Percentiles rank a stretch among this genome's conserved stretches.
Conservation (phyloP, 2,797 vertebrate species). For the Margarornis squamiger region DNA sequence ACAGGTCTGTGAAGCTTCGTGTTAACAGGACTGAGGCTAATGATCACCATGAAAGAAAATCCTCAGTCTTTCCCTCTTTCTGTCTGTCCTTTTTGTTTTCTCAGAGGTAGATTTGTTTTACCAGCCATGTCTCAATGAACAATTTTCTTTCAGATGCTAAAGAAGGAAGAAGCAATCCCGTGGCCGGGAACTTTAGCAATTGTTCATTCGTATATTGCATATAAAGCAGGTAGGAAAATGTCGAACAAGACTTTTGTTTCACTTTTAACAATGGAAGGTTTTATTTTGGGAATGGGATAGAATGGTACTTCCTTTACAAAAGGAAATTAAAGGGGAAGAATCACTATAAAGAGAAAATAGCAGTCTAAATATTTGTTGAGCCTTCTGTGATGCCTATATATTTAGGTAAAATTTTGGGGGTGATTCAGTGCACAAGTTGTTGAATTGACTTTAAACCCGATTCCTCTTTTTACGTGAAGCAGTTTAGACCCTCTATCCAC, state of each 20-base stretch:
- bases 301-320: conserved; percentile 19
- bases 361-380: background rate
- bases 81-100: background rate
- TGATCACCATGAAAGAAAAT: background rate
- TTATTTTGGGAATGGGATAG: background rate
- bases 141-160: conserved; percentile 88
- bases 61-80: background rate
- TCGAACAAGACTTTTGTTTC: background rate
- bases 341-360: background rate
- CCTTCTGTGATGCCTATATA: background rate
- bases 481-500: background rate
- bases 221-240: conserved; percentile 93
- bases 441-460: background rate
- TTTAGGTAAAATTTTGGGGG: background rate
- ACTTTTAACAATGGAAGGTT: background rate
- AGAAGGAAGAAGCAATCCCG: conserved; percentile 98
- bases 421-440: background rate
- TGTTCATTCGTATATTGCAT: conserved; percentile 99
- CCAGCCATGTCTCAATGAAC: conserved; percentile 11
- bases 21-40: conserved; percentile 14
- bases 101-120: background rate
- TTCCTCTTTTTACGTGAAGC: background rate
- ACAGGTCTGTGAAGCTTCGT: background rate
- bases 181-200: conserved; percentile 99
- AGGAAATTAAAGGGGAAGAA: conserved; percentile 32